Evolutionary conservation across 2,797 vertebrate genomes (phyloP).

Genomic region (Discoglossus pictus): DNA sequence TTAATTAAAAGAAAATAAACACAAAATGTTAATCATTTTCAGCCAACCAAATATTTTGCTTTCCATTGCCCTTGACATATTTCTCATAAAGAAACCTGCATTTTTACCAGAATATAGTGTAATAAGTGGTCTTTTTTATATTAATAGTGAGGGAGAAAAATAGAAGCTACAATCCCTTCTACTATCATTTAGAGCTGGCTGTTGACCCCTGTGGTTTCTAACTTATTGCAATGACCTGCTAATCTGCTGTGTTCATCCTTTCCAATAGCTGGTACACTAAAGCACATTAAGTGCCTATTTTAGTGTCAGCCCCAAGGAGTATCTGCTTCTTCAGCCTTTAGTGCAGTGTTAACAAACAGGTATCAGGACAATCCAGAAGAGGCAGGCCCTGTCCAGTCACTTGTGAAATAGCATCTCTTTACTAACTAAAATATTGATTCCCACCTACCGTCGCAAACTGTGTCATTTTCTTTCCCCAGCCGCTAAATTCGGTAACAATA

Average conservation of each 20-base stretch:
- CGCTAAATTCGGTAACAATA: slow-evolving; percentile 76
- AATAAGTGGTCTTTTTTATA: too few species aligned
- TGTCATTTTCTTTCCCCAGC: slow-evolving; percentile 77
- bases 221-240: slow-evolving; percentile 65
- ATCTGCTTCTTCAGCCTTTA: slow-evolving; percentile 79
- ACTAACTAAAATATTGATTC: slow-evolving; percentile 92
- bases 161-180: neutral
- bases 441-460: slow-evolving; percentile 69
- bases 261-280: slow-evolving; percentile 66
- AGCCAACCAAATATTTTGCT: too few species aligned
- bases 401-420: slow-evolving; percentile 97
- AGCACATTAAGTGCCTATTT: slow-evolving; percentile 78
- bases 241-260: slow-evolving; percentile 67
- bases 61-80: too few species aligned
- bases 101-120: too few species aligned
- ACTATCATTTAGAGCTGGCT: slow-evolving; percentile 5
- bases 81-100: too few species aligned
- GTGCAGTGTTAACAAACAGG: slow-evolving; percentile 89
- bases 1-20: too few species aligned
- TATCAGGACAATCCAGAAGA: slow-evolving; percentile 68
- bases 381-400: slow-evolving; percentile 82
- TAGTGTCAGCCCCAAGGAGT: slow-evolving; percentile 76
- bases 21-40: too few species aligned
- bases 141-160: slow-evolving; percentile 2
- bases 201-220: slow-evolving; percentile 24